Evolutionary conservation across 2,888 invertebrate genomes (phyloP).

Genomic region (Mactromeris polynyma): DNA sequence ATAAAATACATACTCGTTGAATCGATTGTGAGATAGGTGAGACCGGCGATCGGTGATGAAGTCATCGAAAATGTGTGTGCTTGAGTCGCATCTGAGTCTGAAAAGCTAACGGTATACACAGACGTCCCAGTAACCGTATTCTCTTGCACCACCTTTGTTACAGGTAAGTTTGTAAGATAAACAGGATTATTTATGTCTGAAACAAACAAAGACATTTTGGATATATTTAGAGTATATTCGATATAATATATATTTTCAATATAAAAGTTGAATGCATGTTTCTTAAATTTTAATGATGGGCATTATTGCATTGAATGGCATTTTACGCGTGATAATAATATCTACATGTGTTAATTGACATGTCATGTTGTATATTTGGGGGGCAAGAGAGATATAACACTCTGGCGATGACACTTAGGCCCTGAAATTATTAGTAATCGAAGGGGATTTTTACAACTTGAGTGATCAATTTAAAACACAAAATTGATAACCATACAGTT

Average conservation of each 20-base stretch:
- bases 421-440: too few species aligned
- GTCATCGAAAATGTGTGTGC: constrained; percentile 55
- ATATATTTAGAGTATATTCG: background rate
- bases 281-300: background rate
- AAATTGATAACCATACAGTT: too few species aligned
- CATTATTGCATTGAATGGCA: background rate
- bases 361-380: too few species aligned
- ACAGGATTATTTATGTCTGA: constrained; percentile 54
- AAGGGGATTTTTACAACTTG: too few species aligned
- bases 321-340: too few species aligned
- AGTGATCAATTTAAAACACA: too few species aligned
- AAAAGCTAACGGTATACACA: constrained; percentile 32
- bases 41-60: constrained; percentile 47
- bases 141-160: constrained; percentile 39
- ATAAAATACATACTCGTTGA: constrained; percentile 29
- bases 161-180: constrained; percentile 30
- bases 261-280: background rate
- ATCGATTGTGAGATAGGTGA: constrained; percentile 51
- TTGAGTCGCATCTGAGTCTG: constrained; percentile 57
- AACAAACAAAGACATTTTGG: background rate
- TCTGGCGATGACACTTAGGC: too few species aligned
- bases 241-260: background rate
- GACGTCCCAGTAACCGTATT: constrained; percentile 43
- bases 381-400: too few species aligned
- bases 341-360: too few species aligned